phyloP scores from a whole-genome alignment of 1,140 invertebrate species.

The Brachionus asplanchnoidis region DNA sequence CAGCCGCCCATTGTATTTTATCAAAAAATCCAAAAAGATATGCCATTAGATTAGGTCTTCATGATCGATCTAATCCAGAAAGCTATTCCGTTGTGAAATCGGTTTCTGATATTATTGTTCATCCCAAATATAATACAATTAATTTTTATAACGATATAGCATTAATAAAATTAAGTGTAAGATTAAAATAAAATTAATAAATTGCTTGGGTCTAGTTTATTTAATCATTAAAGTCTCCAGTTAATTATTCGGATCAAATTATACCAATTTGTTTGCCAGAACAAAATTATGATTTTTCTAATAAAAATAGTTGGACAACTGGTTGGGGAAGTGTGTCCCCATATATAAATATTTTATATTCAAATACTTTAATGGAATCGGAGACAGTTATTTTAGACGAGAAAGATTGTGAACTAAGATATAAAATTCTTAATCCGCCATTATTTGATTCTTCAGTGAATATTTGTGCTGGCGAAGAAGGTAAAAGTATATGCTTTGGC shows the following conservation, averaged over 20 bases:
- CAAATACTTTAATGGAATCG: background rate
- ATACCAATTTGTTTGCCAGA: background rate
- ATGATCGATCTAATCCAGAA: no score
- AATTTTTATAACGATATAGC: no score
- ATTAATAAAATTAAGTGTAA: no score
- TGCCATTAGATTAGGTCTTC: no score
- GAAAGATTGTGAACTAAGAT: background rate
- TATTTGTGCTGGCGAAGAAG: background rate
- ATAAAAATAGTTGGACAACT: background rate
- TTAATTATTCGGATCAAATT: background rate
- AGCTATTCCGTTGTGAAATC: no score
- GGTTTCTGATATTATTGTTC: no score
- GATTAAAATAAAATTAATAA: no score
- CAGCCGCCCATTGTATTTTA: no score
- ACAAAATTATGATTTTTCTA: background rate
- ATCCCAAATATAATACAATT: no score
- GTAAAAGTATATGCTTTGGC: background rate
- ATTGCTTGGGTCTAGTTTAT: no score
- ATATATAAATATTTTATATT: background rate
- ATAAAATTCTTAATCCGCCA: background rate
- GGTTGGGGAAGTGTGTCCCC: background rate
- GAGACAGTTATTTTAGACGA: background rate
- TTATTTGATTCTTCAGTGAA: background rate
- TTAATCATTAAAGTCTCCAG: background rate
- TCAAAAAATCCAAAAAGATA: no score